Percentiles rank a stretch among this genome's conserved stretches.
Evolutionary conservation across 2,113 vertebrate species (phyloP).

Genomic region (Mionectes macconnelli): DNA sequence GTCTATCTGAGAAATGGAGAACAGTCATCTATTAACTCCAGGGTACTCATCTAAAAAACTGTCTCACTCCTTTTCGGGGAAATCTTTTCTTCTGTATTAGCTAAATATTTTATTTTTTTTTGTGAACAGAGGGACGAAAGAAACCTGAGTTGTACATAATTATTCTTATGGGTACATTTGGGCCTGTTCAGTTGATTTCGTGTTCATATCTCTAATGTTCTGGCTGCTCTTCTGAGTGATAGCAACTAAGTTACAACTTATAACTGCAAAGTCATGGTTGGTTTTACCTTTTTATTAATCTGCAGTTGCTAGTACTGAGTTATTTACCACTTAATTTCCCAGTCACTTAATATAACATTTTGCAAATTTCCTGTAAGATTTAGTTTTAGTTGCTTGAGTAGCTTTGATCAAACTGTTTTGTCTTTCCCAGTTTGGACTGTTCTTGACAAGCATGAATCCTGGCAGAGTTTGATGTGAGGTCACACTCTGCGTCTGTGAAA

Average conservation of each 20-base stretch:
- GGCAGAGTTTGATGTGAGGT: background rate
- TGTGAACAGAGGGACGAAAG: background rate
- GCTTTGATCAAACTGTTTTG: background rate
- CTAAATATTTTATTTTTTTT: background rate
- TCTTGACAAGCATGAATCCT: background rate
- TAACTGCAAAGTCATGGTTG: background rate
- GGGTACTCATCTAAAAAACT: background rate
- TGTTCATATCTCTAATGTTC: background rate
- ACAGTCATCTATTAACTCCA: background rate
- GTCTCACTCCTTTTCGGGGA: background rate
- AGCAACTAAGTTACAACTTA: background rate
- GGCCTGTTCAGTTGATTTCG: background rate
- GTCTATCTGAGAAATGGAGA: background rate
- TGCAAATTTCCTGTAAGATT: background rate
- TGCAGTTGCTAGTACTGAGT: background rate
- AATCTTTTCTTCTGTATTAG: background rate
- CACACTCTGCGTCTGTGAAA: background rate
- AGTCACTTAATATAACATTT: background rate
- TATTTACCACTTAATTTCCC: background rate
- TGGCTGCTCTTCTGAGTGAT: background rate
- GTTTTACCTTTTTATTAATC: background rate
- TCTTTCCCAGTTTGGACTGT: background rate
- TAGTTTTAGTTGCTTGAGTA: background rate
- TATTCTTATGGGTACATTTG: background rate
- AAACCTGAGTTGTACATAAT: background rate